Evolutionary conservation across 2,797 vertebrate genomes (phyloP), one percentile per base, ranked within the genome.

Genomic region (Channallabes apus): DNA sequence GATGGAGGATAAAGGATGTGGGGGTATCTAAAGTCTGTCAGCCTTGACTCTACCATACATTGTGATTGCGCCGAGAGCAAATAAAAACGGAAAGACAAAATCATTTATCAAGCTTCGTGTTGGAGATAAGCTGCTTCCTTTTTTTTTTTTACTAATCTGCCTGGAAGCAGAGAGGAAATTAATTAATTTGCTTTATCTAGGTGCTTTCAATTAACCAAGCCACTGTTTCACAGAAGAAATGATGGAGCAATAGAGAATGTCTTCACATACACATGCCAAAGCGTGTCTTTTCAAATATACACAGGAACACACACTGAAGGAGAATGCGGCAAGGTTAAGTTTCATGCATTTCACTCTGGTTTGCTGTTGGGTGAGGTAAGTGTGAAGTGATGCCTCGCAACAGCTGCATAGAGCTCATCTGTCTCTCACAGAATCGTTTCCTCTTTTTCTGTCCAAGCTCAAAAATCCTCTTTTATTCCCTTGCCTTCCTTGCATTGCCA

Each of bases 371-470:
- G 92, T 94, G 94, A 95, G 92, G 94, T 94, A 95, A 95, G 94
- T 91, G 94, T 89, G 92, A 95, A 91, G 84, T 93, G 94, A 95
- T 94, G 88, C 87, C 89, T 91, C 91, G 91, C 87, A 95, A 94
- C 94, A 95, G 94, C 94, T 95, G 94, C 91, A 92, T 91, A 89
- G 89, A 88, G 91, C 88, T 89, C 89, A 87, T 90, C 92, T 89
- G 89, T 82, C 80, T 69, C 87, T 82, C 88, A 90, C 90, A 92
- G 90, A 91, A 90, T 90, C 90, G 90, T 91, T 93, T 90, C 85
- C 93, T 91, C 92, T 90, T 87, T 87, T 84, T 88, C 76, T 90
- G 62, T 88, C 80, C 73, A 79, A 51, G 80, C 80, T 87, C 62
- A 41, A 46, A 85, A 87, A 86, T 81, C 61, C 82, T 73, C 78